Base-by-base conservation (phyloP, 1,140 invertebrate species). In the Polyergus mexicanus region DNA sequence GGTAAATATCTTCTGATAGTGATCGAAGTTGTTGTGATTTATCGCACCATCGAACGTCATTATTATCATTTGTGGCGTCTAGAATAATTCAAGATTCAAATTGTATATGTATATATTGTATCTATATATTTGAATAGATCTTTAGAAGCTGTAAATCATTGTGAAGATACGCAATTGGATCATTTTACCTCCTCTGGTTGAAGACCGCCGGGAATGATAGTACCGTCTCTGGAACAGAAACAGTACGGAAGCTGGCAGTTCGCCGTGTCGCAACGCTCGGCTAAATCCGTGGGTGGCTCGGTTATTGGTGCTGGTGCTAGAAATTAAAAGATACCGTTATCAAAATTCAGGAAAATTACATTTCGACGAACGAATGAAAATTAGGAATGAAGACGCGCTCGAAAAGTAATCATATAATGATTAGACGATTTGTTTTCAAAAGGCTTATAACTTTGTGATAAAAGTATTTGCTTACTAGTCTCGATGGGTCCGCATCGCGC, bases 41-140 rank as follows among this genome's bases (percentile, higher is more conserved):
- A 99, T 96, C 10, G 98, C 98, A 51, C 98, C 98, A 93, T 99
- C 98, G 93, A 99, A 99, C 35, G 98, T 99, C 81, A 99, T 94
- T 87, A 99, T 95, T 84, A 99, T 98, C 96, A 99, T 98, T 96
- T 99, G 98, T 2, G 98, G 98, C 4, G 97, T 98, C 97, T 99
- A 94, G 0, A 96, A 96, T 92, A 0, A 60, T 83, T 62, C 38
- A n/a, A n/a, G 13, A 1, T 47, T 85, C 44, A 13, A 51, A 51
- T 51, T 78, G 32, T 28, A 28, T 28, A 28, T 28, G 25, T 28
- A 1, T 28, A 28, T 28, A 28, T 28, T 28, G 25, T 44, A 38
- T 54, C 8, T 19, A 8, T 51, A 19, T 51, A 0, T 74, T 44
- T 38, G n/a, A 19, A 35, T 13, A 60, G 19, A 72, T 71, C 6